Evolutionary conservation across 2,888 invertebrate genomes (phyloP).

Genomic region (Morpho achilles): DNA sequence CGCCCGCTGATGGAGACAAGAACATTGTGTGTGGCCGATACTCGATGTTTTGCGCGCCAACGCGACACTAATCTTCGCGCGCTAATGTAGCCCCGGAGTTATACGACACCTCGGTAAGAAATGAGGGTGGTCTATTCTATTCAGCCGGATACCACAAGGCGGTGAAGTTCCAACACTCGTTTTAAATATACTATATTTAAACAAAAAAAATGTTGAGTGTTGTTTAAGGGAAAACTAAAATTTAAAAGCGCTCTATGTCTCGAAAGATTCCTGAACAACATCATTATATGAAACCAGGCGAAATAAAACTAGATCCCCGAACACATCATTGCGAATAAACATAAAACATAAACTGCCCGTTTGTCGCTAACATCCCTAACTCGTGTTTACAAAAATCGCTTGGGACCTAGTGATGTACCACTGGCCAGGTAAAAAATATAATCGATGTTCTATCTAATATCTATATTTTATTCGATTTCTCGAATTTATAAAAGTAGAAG

Average conservation of each 20-base stretch:
- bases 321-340: conserved; percentile 21
- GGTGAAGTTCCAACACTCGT: neutral
- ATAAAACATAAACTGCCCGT: conserved; percentile 20
- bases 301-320: conserved; percentile 13
- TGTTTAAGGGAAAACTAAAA: neutral
- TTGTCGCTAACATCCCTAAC: conserved; percentile 30
- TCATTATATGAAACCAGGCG: conserved; percentile 9
- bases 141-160: too few relatives aligned
- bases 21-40: too few relatives aligned
- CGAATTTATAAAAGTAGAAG: too few relatives aligned
- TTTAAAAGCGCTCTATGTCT: neutral
- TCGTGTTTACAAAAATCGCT: conserved; percentile 44
- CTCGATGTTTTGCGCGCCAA: too few relatives aligned
- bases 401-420: conserved; percentile 30
- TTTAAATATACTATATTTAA: neutral
- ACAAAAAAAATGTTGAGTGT: neutral
- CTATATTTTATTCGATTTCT: too few relatives aligned
- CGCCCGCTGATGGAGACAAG: too few relatives aligned
- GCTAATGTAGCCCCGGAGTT: too few relatives aligned
- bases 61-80: too few relatives aligned
- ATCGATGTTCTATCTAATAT: too few relatives aligned
- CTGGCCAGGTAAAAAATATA: too few relatives aligned
- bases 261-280: conserved; percentile 8
- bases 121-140: too few relatives aligned
- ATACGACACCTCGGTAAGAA: too few relatives aligned